Evolutionary conservation across 1,140 invertebrate genomes (phyloP).

Genomic region (Euura lappo): DNA sequence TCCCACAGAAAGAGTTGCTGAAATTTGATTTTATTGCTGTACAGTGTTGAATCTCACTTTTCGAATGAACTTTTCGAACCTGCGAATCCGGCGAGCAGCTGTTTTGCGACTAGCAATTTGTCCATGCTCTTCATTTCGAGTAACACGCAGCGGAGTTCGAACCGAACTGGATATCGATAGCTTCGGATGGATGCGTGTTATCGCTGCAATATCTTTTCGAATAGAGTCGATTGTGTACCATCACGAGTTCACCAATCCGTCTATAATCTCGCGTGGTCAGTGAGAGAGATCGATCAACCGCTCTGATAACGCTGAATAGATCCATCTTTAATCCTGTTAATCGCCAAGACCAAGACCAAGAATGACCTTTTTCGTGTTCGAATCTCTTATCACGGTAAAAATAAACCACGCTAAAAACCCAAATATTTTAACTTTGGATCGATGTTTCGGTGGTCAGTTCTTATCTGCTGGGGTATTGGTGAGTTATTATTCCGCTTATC

Average conservation of each 20-base stretch:
- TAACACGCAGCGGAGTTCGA: neutral
- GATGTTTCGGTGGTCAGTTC: too few species aligned
- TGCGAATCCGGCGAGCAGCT: neutral
- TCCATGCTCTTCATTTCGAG: neutral
- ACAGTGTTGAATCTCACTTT: too few species aligned
- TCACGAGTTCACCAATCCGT: neutral
- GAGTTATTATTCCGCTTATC: too few species aligned
- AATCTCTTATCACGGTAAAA: too few species aligned
- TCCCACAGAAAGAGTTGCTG: slow-evolving; percentile 14
- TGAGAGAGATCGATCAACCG: neutral
- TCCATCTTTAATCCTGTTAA: too few species aligned
- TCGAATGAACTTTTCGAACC: neutral
- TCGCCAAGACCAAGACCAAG: too few species aligned
- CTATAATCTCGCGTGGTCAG: neutral
- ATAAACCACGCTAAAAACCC: too few species aligned
- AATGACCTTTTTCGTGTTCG: too few species aligned
- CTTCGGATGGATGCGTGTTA: neutral
- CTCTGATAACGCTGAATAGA: neutral
- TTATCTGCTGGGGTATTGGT: too few species aligned
- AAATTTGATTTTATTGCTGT: too few species aligned
- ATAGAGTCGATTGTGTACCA: neutral
- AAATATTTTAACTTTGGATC: too few species aligned
- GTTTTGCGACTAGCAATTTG: neutral
- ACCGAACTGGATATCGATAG: neutral
- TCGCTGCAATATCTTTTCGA: neutral